Evolutionary conservation across 2,888 invertebrate genomes (phyloP).

Genomic region (Chrysolina americana): DNA sequence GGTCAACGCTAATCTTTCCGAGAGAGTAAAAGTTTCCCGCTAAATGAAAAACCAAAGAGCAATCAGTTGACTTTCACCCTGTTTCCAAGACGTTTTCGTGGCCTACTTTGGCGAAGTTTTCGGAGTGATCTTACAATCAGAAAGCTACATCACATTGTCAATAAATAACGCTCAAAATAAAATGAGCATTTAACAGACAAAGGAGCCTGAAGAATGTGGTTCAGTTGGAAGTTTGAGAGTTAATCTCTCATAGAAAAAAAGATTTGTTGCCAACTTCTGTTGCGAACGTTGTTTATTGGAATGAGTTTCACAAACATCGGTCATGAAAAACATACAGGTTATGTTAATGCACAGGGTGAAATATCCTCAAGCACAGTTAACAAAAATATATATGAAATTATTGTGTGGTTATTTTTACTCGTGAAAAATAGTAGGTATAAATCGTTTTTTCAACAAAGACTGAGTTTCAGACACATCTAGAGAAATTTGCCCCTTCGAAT

Average conservation of each 20-base stretch:
- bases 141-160: neutral
- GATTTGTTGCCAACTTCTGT: neutral
- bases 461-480: no score
- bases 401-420: no score
- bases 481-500: no score
- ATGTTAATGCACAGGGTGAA: neutral
- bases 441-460: no score
- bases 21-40: no score
- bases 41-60: no score
- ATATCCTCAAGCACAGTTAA: no score
- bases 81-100: neutral
- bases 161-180: neutral
- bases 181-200: neutral
- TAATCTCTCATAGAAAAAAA: constrained; percentile 2
- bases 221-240: neutral
- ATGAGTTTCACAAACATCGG: neutral
- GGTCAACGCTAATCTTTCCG: no score
- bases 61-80: no score
- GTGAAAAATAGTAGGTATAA: no score
- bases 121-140: neutral
- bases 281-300: neutral
- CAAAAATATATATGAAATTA: no score
- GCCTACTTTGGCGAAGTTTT: neutral
- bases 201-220: neutral
- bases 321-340: no score